Conservation (phyloP, 2,888 invertebrate genomes). For the Clanis bilineata region DNA sequence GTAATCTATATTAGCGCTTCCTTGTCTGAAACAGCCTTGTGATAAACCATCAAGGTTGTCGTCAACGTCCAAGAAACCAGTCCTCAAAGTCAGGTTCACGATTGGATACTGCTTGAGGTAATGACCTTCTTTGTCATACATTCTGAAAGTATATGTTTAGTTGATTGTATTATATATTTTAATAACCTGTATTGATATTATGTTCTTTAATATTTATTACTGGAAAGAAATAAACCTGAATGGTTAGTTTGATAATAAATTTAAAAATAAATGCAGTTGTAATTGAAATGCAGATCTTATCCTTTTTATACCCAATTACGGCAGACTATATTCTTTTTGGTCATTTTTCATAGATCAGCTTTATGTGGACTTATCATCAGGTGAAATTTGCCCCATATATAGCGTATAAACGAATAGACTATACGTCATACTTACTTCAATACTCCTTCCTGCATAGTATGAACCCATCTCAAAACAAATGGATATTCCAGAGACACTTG, state of each 20-base stretch:
- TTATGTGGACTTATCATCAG: too few species aligned
- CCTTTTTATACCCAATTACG: too few species aligned
- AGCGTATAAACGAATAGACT: too few species aligned
- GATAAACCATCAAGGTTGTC: constrained; percentile 55
- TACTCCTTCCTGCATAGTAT: constrained; percentile 47
- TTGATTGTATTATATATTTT: background rate
- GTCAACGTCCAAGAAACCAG: constrained; percentile 51
- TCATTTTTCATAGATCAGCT: too few species aligned
- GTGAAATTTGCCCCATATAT: too few species aligned
- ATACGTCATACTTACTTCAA: constrained; percentile 41
- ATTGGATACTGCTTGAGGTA: constrained; percentile 48
- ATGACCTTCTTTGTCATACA: constrained; percentile 48
- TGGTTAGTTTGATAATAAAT: too few species aligned
- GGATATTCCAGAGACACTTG: constrained; percentile 48
- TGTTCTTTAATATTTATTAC: too few species aligned
- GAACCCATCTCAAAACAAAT: constrained; percentile 46
- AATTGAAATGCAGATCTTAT: too few species aligned
- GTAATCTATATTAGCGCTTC: constrained; percentile 51
- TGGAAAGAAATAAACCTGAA: too few species aligned
- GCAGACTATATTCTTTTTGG: too few species aligned
- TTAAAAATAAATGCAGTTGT: too few species aligned
- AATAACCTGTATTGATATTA: too few species aligned
- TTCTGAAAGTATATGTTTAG: constrained; percentile 34
- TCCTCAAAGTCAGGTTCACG: constrained; percentile 51
- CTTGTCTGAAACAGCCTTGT: constrained; percentile 59